Percentiles rank a stretch among this genome's conserved stretches.
These are phyloP conservation scores for Nephrocerus scutellatus DNA, from an alignment of 2,888 invertebrate genomes.

Conservation along the genomic window DNA sequence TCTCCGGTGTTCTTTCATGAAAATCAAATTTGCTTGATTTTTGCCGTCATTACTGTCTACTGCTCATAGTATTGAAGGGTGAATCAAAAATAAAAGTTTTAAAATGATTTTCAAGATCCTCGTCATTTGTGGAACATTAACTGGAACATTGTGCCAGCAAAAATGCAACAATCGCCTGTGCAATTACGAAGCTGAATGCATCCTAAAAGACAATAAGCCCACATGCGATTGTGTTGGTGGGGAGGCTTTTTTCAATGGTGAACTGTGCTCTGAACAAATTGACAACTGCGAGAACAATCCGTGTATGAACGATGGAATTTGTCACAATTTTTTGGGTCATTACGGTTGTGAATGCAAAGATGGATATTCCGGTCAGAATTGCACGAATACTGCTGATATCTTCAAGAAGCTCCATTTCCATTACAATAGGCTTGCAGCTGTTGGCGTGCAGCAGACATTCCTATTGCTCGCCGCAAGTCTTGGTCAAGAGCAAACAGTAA, in stretches of 20 bases:
- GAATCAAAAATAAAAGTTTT: no score
- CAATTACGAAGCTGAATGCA: conserved; percentile 25
- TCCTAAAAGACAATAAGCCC: neutral
- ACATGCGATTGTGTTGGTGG: conserved; percentile 24
- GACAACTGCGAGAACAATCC: conserved; percentile 23
- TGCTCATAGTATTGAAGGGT: no score
- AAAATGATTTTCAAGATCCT: no score
- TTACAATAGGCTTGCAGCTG: conserved; percentile 24
- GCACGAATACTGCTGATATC: conserved; percentile 10
- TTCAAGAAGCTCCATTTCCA: conserved; percentile 23
- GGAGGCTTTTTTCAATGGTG: conserved; percentile 20
- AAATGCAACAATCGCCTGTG: conserved; percentile 20
- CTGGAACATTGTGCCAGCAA: no score
- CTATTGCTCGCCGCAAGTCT: conserved; percentile 17
- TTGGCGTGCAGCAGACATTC: conserved; percentile 18
- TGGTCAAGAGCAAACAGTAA: conserved; percentile 13
- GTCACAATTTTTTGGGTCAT: conserved; percentile 21
- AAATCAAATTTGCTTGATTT: no score
- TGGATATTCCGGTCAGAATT: conserved; percentile 19
- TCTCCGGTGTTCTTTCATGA: no score
- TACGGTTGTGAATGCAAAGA: conserved; percentile 20
- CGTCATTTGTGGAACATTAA: no score
- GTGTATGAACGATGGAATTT: conserved; percentile 25
- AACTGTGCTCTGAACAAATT: conserved; percentile 15
- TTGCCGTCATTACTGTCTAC: no score